Conservation (phyloP, 2,113 vertebrate genomes). For the Cheirogaleus medius region DNA sequence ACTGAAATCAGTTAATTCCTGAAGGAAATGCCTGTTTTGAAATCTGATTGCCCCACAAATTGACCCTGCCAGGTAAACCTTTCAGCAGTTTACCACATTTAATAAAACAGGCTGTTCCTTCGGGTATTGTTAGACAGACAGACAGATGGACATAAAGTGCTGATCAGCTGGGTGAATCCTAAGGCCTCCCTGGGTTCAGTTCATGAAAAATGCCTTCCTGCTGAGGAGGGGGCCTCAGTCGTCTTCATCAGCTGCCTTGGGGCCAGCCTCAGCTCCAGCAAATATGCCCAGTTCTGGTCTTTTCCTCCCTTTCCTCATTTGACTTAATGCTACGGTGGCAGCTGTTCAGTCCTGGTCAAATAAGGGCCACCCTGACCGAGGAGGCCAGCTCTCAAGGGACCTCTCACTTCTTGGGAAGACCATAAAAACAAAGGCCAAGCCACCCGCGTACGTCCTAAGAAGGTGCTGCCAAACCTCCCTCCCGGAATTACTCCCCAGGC, state of each 20-base stretch:
- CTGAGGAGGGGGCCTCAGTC: background rate
- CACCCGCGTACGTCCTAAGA: constrained; percentile 31
- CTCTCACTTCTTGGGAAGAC: background rate
- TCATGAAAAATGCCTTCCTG: background rate
- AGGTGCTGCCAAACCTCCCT: constrained; percentile 40
- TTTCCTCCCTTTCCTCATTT: background rate
- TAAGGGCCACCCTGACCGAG: background rate
- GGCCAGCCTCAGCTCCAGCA: background rate
- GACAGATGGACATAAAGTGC: accelerated
- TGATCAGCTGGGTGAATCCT: background rate
- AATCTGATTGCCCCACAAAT: background rate
- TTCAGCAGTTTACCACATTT: background rate
- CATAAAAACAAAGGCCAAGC: constrained; percentile 58
- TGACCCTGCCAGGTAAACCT: background rate
- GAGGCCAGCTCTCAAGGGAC: background rate
- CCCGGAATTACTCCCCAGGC: constrained; percentile 47
- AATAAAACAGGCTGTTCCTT: background rate
- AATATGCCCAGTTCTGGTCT: accelerated
- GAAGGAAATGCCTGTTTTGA: background rate
- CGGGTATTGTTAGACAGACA: background rate
- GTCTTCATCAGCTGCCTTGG: background rate
- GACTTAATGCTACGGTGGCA: background rate
- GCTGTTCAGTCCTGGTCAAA: background rate
- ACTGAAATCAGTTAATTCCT: background rate
- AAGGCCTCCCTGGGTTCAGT: background rate